Evolutionary conservation across 2,888 invertebrate species (phyloP).

Genomic region (Dolichopus griseipennis): DNA sequence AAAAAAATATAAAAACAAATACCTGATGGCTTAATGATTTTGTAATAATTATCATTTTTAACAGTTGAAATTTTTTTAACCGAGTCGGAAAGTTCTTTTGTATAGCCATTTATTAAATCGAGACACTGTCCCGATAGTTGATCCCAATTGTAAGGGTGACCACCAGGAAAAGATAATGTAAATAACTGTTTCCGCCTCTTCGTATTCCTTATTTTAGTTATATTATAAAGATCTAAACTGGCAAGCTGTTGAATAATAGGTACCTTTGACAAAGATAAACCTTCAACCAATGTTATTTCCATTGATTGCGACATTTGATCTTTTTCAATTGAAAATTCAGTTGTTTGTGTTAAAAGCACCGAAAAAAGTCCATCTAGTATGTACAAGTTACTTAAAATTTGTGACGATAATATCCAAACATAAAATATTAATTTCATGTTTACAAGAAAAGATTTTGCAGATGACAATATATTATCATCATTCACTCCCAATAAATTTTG

Average conservation of each 20-base stretch:
- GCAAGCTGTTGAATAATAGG: slow-evolving; percentile 66
- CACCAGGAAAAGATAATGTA: slow-evolving; percentile 69
- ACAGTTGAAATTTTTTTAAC: slow-evolving; percentile 35
- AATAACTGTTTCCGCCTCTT: slow-evolving; percentile 57
- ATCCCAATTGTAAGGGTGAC: slow-evolving; percentile 84
- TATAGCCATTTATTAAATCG: slow-evolving; percentile 54
- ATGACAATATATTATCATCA: slow-evolving; percentile 29
- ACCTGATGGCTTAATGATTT: slow-evolving; percentile 22
- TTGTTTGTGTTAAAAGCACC: slow-evolving; percentile 60
- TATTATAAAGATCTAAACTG: slow-evolving; percentile 60
- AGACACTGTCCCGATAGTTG: slow-evolving; percentile 55
- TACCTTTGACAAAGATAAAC: slow-evolving; percentile 47
- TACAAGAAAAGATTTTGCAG: slow-evolving; percentile 37
- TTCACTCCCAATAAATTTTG: slow-evolving; percentile 47
- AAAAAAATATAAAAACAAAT: too few species aligned
- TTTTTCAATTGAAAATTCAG: slow-evolving; percentile 53
- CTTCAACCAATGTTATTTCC: slow-evolving; percentile 52
- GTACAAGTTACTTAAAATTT: slow-evolving; percentile 61
- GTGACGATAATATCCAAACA: slow-evolving; percentile 59
- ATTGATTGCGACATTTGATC: slow-evolving; percentile 31
- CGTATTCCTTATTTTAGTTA: slow-evolving; percentile 50
- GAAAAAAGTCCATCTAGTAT: slow-evolving; percentile 62
- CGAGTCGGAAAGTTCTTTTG: slow-evolving; percentile 51
- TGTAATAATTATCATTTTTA: slow-evolving; percentile 26
- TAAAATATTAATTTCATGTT: slow-evolving; percentile 48